Evolutionary conservation across 2,888 invertebrate species (phyloP), one percentile per base, ranked within the genome.

Genomic region (Dicyrtoma fusca): DNA sequence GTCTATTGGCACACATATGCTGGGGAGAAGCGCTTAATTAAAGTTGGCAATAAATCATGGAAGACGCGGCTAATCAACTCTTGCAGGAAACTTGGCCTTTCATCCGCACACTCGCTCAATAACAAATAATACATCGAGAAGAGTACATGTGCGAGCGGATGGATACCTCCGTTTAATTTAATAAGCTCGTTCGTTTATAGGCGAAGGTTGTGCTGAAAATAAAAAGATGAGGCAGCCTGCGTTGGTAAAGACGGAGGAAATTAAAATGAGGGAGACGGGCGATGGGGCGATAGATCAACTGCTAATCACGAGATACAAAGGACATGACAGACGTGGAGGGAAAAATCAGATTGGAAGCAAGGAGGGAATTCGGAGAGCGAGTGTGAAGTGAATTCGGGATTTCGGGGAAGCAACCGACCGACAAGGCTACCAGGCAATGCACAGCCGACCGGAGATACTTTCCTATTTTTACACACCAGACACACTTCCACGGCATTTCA

Each of bases 11-110:
- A 34, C 34, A 34, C 8, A 34, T 34, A 34, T 34, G 34, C 4
- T 8, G 3, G 49, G 17, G 4, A 11, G 4, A 49, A 3, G 10
- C 23, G 66, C 45, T 72, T 72, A 72, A 72, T 72, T 72, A 72
- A 61, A 64, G 59, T 13, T 10, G 25, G 45, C 21, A 65, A 72
- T 72, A 72, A 66, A 72, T 72, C 72, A 72, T 70, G 34, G 8
- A 8, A 34, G 34, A 8, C 8, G 3, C 34, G 34, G 34, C 34
- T 34, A 8, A 34, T 34, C 4, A 34, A 34, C 34, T 34, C 34
- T 34, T 34, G 8, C 34, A 34, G 4, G 4, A 34, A 34, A 34
- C 34, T 34, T 34, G 8, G 34, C 34, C 34, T 34, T n/a, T n/a
- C n/a, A n/a, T n/a, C n/a, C n/a, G n/a, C n/a, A 34, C 34, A 34